A percentile compares a stretch with the other conserved stretches of the same genome.
Evolutionary conservation across 2,797 vertebrate species (phyloP).

Genomic region (Ibycter americanus): DNA sequence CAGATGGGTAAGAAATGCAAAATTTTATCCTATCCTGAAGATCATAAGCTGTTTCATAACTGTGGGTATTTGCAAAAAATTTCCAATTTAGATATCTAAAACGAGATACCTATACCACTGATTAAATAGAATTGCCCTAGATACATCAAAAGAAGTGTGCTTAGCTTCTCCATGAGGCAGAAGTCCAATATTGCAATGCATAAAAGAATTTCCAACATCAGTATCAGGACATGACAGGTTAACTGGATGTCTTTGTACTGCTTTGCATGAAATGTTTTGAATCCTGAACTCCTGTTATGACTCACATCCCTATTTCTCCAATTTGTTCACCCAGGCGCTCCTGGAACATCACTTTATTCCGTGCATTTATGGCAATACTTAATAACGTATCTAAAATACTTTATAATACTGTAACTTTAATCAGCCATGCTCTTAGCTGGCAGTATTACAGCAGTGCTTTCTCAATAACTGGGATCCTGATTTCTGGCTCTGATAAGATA

Average conservation of each 20-base stretch:
- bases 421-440: not conserved
- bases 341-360: not conserved
- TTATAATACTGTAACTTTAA: not conserved
- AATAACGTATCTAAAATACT: not conserved
- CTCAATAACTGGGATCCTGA: not conserved
- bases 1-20: not conserved
- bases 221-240: not conserved
- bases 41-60: not conserved
- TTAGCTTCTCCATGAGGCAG: not conserved
- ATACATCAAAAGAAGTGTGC: not conserved
- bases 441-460: not conserved
- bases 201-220: not conserved
- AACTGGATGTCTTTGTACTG: not conserved
- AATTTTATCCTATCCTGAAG: not conserved
- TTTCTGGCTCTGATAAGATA: conserved; percentile 2
- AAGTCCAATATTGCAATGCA: not conserved
- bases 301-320: not conserved
- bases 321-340: not conserved
- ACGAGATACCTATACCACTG: not conserved
- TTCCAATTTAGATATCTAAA: not conserved
- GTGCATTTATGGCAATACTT: not conserved
- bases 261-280: not conserved
- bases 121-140: not conserved
- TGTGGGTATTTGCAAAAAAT: not conserved
- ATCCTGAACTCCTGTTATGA: conserved; percentile 2